Conservation (phyloP, 2,888 invertebrate genomes). For the Euproctis similis region DNA sequence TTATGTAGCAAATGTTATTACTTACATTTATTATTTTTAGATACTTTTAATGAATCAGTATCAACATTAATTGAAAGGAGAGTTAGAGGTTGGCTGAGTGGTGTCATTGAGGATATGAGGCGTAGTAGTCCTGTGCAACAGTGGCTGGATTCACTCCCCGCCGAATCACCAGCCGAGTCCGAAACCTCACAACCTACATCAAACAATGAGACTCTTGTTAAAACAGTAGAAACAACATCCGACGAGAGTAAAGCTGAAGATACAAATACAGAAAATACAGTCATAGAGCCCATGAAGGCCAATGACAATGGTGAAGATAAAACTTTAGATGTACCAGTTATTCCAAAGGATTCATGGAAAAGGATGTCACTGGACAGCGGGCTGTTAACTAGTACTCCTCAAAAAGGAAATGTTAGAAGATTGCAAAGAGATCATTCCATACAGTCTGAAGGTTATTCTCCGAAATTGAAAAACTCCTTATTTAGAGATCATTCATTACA, state of each 20-base stretch:
- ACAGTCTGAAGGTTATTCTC: slow-evolving; percentile 64
- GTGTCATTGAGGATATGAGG: slow-evolving; percentile 75
- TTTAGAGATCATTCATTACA: slow-evolving; percentile 68
- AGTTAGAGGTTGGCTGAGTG: slow-evolving; percentile 66
- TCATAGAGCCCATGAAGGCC: slow-evolving; percentile 39
- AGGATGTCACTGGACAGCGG: slow-evolving; percentile 59
- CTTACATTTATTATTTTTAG: slow-evolving; percentile 34
- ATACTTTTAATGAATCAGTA: slow-evolving; percentile 64
- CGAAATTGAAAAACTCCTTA: slow-evolving; percentile 62
- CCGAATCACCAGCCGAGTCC: slow-evolving; percentile 27
- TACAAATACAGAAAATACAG: slow-evolving; percentile 51
- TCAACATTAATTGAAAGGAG: slow-evolving; percentile 64
- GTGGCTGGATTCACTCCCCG: slow-evolving; percentile 83
- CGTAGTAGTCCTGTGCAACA: slow-evolving; percentile 83
- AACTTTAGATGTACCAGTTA: slow-evolving; percentile 46
- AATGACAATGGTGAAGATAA: slow-evolving; percentile 32
- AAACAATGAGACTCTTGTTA: slow-evolving; percentile 23
- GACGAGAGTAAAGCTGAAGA: slow-evolving; percentile 56
- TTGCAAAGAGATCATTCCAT: slow-evolving; percentile 64
- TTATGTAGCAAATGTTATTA: no score
- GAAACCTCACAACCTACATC: slow-evolving; percentile 8
- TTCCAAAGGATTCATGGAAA: slow-evolving; percentile 48
- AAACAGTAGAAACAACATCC: slow-evolving; percentile 35
- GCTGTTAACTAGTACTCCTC: slow-evolving; percentile 41
- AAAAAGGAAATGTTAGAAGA: slow-evolving; percentile 39